Evolutionary conservation across 2,797 vertebrate genomes (phyloP), one percentile per base, ranked within the genome.

Genomic region (Sphaeramia orbicularis): DNA sequence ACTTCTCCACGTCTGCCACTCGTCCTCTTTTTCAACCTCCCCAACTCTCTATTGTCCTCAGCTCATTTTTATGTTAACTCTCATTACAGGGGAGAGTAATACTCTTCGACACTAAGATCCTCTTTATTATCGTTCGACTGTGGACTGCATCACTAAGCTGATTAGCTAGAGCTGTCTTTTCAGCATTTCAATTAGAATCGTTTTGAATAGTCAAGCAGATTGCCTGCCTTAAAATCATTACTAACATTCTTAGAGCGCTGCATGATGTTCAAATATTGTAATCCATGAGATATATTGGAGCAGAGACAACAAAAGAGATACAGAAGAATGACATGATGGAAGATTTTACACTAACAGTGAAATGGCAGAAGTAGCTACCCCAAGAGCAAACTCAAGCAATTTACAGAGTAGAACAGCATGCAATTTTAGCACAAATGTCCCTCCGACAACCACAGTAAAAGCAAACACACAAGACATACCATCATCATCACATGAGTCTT

Each of bases 121-220:
- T 87, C 83, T 89, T 88, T 87, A 91, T 90, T 86, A 91, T 88
- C 85, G 56, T 50, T 84, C 85, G 76, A 81, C 76, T 81, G 79
- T 60, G 81, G 82, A 85, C 86, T 85, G 84, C 87, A 89, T 89
- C 80, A 82, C 77, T 92, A 91, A 92, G 91, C 86, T 90, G 89
- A 92, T 91, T 92, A 92, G 75, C 83, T 75, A 30, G 71, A 78
- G 88, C 88, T 67, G 74, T 78, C 86, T 87, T 88, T 88, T 89
- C 83, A 90, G 84, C 74, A 74, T 90, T 91, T 91, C 89, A 92
- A 92, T 92, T 91, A 90, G 70, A 73, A 80, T 51, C 75, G 7
- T 78, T 80, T 82, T 72, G 71, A 86, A 87, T 64, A 75, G 83
- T 78, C 60, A 50, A 67, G 85, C 75, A 85, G 78, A 79, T 73